Base-by-base conservation (phyloP, 2,888 invertebrate species). In the Corbicula japonica region DNA sequence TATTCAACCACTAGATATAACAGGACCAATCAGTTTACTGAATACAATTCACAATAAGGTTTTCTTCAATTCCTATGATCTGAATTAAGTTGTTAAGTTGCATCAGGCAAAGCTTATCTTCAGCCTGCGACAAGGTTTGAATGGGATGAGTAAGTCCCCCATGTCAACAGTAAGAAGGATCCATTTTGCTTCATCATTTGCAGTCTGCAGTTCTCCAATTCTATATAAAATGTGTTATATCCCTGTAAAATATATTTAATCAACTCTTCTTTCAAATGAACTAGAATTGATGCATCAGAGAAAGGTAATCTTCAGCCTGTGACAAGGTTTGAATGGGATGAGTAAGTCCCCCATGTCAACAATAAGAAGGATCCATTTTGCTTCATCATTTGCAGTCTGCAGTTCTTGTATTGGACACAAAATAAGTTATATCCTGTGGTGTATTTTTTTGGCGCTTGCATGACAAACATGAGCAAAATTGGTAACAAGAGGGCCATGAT, bases 131-230 rank as follows among this genome's bases (percentile, higher is more conserved):
- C 32, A 54, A 54, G 50, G 50, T 12, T n/a, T 26, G 28, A n/a
- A 30, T 26, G 4, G 44, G 69, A 69, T 52, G 69, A 69, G 75
- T 62, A 50, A 30, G 30, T 52, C 69, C 75, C 69, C 62, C 62
- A 46, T 52, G 35, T 12, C 21, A 32, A 46, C 38, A 38, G 30
- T 70, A 52, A 30, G 75, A 60, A 76, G 75, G 69, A 76, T 76
- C 75, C 34, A 76, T 62, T 76, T 38, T 54, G 10, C 26, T 30
- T 71, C 75, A 74, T 74, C 74, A 74, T 68, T 18, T 68, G 44
- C 68, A 38, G n/a, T 34, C 5, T 26, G 10, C 8, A 38, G 15
- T 8, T 8, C 8, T 38, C 18, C 41, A 38, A 38, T 12, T 8
- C 18, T 38, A 38, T 38, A 38, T 12, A 38, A 38, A 38, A 38